Base-by-base conservation (phyloP, 2,113 vertebrate genomes). In the Forbesichthys agassizii region DNA sequence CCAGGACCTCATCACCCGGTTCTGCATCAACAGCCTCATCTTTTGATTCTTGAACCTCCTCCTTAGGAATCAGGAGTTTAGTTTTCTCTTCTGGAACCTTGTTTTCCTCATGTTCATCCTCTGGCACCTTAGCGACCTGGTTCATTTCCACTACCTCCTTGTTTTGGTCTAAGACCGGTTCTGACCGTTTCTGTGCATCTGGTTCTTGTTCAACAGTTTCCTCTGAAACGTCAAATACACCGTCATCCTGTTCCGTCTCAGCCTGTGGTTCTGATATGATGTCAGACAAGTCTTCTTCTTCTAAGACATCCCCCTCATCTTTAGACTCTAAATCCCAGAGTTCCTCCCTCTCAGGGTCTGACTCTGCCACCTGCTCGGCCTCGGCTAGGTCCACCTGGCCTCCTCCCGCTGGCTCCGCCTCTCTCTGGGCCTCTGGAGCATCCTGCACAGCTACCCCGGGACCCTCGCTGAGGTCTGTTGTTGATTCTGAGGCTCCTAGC, bases 241-340 rank as follows among this genome's bases (percentile, higher is more conserved):
- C 27, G 2, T 27, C 27, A 2, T 27, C 2, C 27, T 27, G 27
- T 27, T 27, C 27, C 27, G 27, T 27, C 27, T 27, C 27, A 27
- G 27, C 27, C 27, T 27, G 7, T 1, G 9, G 0, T 12, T 63
- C 69, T 11, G 1, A 7, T 1, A 27, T 27, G 27, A 27, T 27
- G 27, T 27, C 27, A 27, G 27, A 27, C 27, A 27, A 27, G 2
- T 49, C 47, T 7, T 66, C 2, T 20, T 48, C 68, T 14, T 66
- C 69, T 13, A 20, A 57, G 13, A 61, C 12, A 16, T 76, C 67
- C 3, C 2, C 3, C 42, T 77, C 78, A 42, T 64, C 42, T 33
- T 61, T 75, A 1, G 72, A 49, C 55, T 60, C 63, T 12, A 71
- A 66, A 66, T 49, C 69, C 11, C 68, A 58, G 0, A 66, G 33